A percentile compares a stretch with the other conserved stretches of the same genome.
Conservation (phyloP, 2,888 invertebrate genomes). For the Tromatobia lineatoria region DNA sequence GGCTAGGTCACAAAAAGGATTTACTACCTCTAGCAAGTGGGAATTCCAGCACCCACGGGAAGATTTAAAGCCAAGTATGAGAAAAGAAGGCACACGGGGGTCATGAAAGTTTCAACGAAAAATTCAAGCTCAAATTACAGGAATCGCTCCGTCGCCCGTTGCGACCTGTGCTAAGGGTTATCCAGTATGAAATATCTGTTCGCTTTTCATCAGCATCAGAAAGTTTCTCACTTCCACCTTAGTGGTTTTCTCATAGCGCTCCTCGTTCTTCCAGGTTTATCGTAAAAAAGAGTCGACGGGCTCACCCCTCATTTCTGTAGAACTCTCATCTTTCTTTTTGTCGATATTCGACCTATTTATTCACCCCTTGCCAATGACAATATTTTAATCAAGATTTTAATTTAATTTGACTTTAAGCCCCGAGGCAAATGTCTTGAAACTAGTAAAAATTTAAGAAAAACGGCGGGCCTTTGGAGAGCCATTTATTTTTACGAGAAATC, state of each 20-base stretch:
- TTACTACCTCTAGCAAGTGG: conserved; percentile 6
- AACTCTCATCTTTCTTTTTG: conserved; percentile 29
- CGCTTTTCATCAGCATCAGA: conserved; percentile 38
- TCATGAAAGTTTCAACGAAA: conserved; percentile 41
- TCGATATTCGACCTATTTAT: conserved; percentile 28
- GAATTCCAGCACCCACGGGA: conserved; percentile 15
- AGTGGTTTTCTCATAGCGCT: not conserved
- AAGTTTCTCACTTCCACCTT: conserved; percentile 15
- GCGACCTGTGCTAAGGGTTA: conserved; percentile 10
- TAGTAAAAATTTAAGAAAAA: conserved; percentile 48
- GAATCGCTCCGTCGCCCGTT: not conserved
- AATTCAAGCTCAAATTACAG: conserved; percentile 27
- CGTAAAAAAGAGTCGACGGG: not conserved
- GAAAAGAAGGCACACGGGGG: not conserved
- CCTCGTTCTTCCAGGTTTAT: not conserved
- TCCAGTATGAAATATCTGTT: conserved; percentile 55
- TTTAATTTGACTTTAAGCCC: too few species aligned
- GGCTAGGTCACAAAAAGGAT: not conserved
- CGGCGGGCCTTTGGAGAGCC: not conserved
- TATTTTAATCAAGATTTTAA: conserved; percentile 76
- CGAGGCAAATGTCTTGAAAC: conserved; percentile 40
- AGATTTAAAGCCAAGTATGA: not conserved
- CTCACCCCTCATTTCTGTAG: not conserved
- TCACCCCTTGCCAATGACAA: conserved; percentile 49
- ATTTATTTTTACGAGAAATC: conserved; percentile 30